Evolutionary conservation across 2,113 vertebrate species (phyloP), one percentile per base, ranked within the genome.

Genomic region (Oryzias woworae): DNA sequence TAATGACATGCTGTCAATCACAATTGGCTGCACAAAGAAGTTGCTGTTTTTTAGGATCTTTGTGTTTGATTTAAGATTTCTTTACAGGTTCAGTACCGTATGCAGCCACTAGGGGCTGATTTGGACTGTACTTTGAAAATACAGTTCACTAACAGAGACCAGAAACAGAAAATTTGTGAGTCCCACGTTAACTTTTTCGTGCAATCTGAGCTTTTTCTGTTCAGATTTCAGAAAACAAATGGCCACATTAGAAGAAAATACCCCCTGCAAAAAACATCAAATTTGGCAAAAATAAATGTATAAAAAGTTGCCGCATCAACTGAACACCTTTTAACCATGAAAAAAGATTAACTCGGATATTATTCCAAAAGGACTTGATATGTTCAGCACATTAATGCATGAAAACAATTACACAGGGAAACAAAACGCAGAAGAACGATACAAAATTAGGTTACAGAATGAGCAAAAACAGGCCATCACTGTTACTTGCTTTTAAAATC

Each of bases 91-190:
- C 46, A 68, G 23, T 81, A 57, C 24, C 47, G 16, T 14, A 50
- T 65, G 6, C 42, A 42, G 45, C 88, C 90, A 90, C 89, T 79
- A 87, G 90, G 83, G 84, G 88, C 66, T 71, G 65, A 51, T 28
- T 62, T 78, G 71, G 76, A 71, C 80, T 80, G 60, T 50, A 23
- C 44, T 71, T 31, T 73, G 47, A 28, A 73, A 26, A 5, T 62
- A 52, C 46, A 58, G 68, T 22, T 3, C 15, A 62, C 53, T 59
- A 58, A 50, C 24, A 71, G 16, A 42, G 20, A 42, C 12, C 24
- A n/a, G 58, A 26, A 18, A 66, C 10, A 5, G n/a, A 69, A 55
- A 48, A 26, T 72, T 67, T 69, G 18, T 17, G 5, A n/a, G 5
- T 44, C 15, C 12, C 45, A 18, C 7, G 5, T 13, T 49, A 24